Conservation (phyloP, 2,797 vertebrate genomes). For the Gymnoscopelus braueri region DNA sequence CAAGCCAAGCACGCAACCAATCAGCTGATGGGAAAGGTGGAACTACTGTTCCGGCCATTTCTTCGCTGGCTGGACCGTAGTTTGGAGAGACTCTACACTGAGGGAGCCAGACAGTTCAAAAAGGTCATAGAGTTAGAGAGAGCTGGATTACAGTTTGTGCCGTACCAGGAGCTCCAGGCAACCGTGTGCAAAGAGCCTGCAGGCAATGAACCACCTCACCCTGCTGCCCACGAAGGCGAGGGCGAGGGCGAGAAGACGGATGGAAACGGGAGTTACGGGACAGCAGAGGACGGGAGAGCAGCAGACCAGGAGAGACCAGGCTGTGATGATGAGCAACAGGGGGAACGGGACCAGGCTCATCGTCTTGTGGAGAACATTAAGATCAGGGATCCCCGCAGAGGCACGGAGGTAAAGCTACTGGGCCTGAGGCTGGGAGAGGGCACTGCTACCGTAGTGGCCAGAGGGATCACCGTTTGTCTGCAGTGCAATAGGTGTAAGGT, state of each 20-base stretch:
- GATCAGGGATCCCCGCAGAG: conserved; percentile 75
- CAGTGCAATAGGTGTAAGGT: conserved; percentile 86
- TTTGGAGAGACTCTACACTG: conserved; percentile 85
- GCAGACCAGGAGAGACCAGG: no score
- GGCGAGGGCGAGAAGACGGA: conserved; percentile 20
- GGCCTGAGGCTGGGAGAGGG: conserved; percentile 82
- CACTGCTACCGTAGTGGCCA: conserved; percentile 78
- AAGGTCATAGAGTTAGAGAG: conserved; percentile 83
- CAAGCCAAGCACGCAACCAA: conserved; percentile 87
- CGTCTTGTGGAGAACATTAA: conserved; percentile 80
- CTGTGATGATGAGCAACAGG: conserved; percentile 36
- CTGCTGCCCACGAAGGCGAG: conserved; percentile 1
- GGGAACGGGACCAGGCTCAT: conserved; percentile 39
- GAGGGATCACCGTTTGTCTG: conserved; percentile 79
- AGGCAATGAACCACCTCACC: not conserved
- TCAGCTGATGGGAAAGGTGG: conserved; percentile 82
- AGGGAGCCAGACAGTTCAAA: conserved; percentile 86
- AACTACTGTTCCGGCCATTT: conserved; percentile 85
- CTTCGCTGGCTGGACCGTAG: conserved; percentile 87
- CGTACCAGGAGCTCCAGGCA: conserved; percentile 83
- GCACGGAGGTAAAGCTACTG: conserved; percentile 84
- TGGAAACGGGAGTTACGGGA: not conserved
- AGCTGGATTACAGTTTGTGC: conserved; percentile 84
- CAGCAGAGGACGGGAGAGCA: conserved; percentile 19
- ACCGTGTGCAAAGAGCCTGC: conserved; percentile 61